Conservation (phyloP, 2,113 vertebrate species). For the Chloropsis hardwickii region DNA sequence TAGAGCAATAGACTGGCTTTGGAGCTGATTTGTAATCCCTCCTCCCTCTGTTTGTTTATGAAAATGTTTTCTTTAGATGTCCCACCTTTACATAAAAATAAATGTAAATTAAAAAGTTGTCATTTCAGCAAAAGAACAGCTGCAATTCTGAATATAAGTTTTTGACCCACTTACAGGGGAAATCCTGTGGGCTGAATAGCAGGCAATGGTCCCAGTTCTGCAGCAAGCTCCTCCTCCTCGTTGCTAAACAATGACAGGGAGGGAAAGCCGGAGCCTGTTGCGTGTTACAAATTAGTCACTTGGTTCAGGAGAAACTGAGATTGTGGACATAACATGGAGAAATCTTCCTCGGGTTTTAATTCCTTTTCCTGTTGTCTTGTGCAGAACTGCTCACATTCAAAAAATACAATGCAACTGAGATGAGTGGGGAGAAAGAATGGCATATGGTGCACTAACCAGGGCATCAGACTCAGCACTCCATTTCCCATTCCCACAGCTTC, state of each 20-base stretch:
- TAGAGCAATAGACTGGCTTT: not conserved
- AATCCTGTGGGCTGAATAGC: not conserved
- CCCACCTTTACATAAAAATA: not conserved
- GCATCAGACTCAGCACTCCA: not conserved
- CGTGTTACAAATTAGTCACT: not conserved
- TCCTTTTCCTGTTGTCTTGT: not conserved
- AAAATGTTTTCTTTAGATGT: not conserved
- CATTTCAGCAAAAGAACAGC: not conserved
- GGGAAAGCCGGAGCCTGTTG: not conserved
- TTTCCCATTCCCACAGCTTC: not conserved
- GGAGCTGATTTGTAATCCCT: not conserved
- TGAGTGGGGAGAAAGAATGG: not conserved
- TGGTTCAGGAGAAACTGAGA: not conserved
- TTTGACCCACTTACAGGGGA: not conserved
- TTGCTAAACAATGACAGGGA: fast-evolving
- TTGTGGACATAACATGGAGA: not conserved
- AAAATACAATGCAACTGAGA: not conserved
- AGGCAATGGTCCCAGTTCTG: not conserved
- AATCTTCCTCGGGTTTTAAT: not conserved
- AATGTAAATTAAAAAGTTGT: not conserved
- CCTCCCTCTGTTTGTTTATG: not conserved
- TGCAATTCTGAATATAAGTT: not conserved
- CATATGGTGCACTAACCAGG: not conserved
- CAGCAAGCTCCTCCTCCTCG: not conserved
- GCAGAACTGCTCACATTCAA: not conserved